These are phyloP conservation scores for Pseudorhiza aurosa DNA, from an alignment of 30 jellyfish, hydroid and myxozoan species.

Conservation along the genomic window DNA sequence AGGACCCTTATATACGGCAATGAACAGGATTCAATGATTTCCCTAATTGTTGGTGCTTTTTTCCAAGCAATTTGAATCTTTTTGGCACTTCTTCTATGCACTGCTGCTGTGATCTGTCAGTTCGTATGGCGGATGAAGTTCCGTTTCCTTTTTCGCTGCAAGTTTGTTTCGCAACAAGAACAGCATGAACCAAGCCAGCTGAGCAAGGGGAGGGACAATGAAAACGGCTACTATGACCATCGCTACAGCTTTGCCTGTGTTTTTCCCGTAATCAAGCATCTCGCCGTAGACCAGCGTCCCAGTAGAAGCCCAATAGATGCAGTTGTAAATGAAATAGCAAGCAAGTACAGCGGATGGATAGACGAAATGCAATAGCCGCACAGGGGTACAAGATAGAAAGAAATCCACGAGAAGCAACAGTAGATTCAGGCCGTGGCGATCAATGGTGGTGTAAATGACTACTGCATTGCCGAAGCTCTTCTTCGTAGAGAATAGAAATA, in stretches of 20 bases:
- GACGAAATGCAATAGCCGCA: conserved; percentile 68
- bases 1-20: no score
- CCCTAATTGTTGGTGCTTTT: no score
- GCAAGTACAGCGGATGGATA: conserved; percentile 55
- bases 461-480: not conserved
- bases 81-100: no score
- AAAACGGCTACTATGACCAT: conserved; percentile 43
- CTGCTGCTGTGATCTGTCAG: conserved; percentile 4
- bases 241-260: conserved; percentile 63
- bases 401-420: conserved; percentile 62
- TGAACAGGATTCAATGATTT: no score
- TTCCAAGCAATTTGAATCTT: no score
- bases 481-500: conserved; percentile 23
- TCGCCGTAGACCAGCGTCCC: conserved; percentile 51
- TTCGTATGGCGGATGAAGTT: not conserved
- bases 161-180: conserved; percentile 17
- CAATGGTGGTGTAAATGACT: conserved; percentile 34
- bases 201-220: conserved; percentile 36
- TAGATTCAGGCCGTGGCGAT: conserved; percentile 82
- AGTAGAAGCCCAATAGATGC: conserved; percentile 63
- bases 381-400: conserved; percentile 56
- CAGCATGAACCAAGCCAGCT: conserved; percentile 34
- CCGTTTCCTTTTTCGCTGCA: not conserved
- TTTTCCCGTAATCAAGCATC: conserved; percentile 49
- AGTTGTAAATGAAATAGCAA: conserved; percentile 39